Evolutionary conservation across 2,888 invertebrate species (phyloP), one percentile per base, ranked within the genome.

Genomic region (Phengaris arion): DNA sequence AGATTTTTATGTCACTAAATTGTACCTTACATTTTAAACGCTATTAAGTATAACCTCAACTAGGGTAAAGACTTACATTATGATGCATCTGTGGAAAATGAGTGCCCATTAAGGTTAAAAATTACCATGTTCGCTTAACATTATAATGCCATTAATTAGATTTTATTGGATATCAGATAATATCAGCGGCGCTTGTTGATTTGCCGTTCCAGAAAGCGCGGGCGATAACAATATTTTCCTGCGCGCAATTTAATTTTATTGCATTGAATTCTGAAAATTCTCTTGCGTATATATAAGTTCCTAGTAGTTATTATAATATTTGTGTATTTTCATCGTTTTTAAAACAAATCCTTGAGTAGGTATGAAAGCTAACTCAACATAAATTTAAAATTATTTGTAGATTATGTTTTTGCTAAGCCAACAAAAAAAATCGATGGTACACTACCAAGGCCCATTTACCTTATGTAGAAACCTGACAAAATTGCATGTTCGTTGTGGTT

Each of bases 91-190:
- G 2, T 12, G 64, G 35, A 64, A 45, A 64, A 64, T 64, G 64
- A 64, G 64, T 64, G 13, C 6, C 64, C 35, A 64, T 64, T 64
- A 64, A 35, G 64, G 64, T 64, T 64, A 64, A 35, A 10, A 52
- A 52, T 10, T 35, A 64, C 64, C 12, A 10, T 35, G 48, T 22
- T 48, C 51, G 15, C 51, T 48, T 51, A 51, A 51, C 48, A 70
- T 51, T 70, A 48, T 69, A 48, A 70, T 70, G 70, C 70, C 70
- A 48, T 48, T 70, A 51, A 70, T 70, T 70, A 70, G 12, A 70
- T 15, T 70, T 70, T 51, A 70, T 51, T 51, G 51, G 70, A 51
- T 70, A 70, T 70, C 48, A 51, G 70, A 51, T 70, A 69, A 69
- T 69, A 51, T 70, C 70, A 7, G 48, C 15, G 70, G 70, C 51